Evolutionary conservation across 1,140 invertebrate species (phyloP), one percentile per base, ranked within the genome.

Genomic region (Drosophila auraria): DNA sequence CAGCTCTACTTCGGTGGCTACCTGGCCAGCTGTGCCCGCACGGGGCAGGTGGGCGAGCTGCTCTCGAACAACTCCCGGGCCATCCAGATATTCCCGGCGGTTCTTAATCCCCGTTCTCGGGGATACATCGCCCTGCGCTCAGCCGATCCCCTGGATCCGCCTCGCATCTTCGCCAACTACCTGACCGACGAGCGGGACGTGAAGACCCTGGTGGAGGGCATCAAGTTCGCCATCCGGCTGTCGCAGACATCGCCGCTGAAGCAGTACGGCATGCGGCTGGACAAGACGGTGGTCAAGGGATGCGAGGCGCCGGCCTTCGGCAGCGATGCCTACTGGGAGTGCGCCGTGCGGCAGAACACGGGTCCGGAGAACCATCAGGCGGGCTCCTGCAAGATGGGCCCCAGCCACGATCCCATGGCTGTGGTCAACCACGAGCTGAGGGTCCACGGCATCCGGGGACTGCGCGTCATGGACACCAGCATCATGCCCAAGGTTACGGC

Each of bases 1-100:
- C 97, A 98, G 87, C 94, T 96, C 40, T 98, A 97, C 93, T 98
- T 98, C 87, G 95, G 97, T 8, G 97, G 97, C 0, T 97, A 97
- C 84, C 93, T 97, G 47, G 97, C 97, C 0, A 96, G 97, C 82
- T 97, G 97, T 80, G 96, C 96, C 6, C 95, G 95, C 84, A 97
- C 96, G 0, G 97, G 97, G n/a, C 96, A 97, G 95, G 96, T 97
- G 7, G 96, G 96, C 0, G 96, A 97, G 86, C 93, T 95, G 44
- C 93, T 95, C 2, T 95, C 95, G 45, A 95, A 95, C 71, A 94
- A 94, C n/a, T 94, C 94, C n/a, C 84, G 95, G 0, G 92, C 92
- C 25, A 94, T 96, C 23, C 95, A 95, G 89, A 95, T 96, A 23
- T 95, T 96, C 83, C 94, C 95, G 0, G 94, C 95, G 0, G 94